phyloP scores from a whole-genome alignment of 2,113 vertebrate genomes.

The Dinomys branickii region DNA sequence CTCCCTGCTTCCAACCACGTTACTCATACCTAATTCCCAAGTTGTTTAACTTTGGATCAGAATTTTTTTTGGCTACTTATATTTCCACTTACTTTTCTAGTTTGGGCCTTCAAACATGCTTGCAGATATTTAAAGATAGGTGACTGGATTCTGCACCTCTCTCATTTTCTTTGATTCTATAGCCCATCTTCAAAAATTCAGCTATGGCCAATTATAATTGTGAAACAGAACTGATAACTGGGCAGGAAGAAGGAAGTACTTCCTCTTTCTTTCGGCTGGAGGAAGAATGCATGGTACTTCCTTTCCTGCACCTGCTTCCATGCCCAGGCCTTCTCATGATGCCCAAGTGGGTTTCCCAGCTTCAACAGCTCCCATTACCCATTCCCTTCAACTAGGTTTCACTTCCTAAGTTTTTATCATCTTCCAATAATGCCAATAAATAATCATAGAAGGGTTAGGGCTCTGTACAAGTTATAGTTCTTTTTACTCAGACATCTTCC shows the following conservation, averaged over 20 bases:
- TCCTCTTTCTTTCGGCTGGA: neutral
- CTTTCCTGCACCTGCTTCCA: neutral
- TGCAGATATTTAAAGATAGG: neutral
- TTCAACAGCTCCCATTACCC: neutral
- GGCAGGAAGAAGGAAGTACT: neutral
- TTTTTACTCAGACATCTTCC: no score
- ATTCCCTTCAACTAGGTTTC: no score
- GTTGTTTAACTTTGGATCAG: neutral
- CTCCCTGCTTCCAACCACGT: neutral
- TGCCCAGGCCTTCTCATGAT: neutral
- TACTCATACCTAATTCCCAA: neutral
- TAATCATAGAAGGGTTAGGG: no score
- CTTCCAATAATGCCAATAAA: no score
- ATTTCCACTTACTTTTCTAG: neutral
- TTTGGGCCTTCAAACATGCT: neutral
- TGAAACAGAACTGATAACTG: neutral
- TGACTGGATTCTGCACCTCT: neutral
- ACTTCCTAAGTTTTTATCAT: no score
- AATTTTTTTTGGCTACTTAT: neutral
- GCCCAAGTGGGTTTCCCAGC: neutral
- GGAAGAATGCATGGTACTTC: neutral
- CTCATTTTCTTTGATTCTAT: neutral
- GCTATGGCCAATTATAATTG: neutral
- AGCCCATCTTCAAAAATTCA: neutral
- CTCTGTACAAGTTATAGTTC: no score